A percentile compares a stretch with the other conserved stretches of the same genome.
phyloP scores from a whole-genome alignment of 2,113 vertebrate genomes.

The Centropus bengalensis region DNA sequence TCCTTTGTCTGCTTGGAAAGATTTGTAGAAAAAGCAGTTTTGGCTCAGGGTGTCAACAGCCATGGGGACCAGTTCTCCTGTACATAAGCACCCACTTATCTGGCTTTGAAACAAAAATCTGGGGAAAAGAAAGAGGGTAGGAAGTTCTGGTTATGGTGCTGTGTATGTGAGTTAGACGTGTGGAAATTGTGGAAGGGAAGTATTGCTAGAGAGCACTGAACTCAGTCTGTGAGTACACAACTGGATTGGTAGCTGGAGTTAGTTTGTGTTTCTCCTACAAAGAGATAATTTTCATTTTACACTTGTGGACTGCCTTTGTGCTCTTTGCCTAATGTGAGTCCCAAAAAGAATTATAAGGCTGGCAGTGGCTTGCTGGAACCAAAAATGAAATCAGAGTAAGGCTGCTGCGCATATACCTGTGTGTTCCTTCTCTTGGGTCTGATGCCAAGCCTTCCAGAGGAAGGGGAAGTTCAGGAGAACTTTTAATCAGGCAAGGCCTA shows the following conservation, averaged over 20 bases:
- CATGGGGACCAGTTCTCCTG: background rate
- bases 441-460: background rate
- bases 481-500: background rate
- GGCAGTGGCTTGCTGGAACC: background rate
- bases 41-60: background rate
- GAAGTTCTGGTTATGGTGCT: background rate
- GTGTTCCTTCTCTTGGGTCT: no score
- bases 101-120: background rate
- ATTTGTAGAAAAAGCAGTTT: background rate
- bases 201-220: background rate
- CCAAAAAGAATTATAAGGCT: background rate
- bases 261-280: background rate
- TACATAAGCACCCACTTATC: background rate
- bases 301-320: background rate
- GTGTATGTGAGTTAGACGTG: background rate
- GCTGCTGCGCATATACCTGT: background rate
- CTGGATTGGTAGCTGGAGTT: background rate
- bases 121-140: background rate
- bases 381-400: background rate
- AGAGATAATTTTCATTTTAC: background rate
- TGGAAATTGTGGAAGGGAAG: background rate
- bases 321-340: background rate
- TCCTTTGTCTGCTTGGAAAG: background rate
- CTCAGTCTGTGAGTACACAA: background rate
- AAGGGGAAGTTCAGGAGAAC: background rate